Percentiles rank a stretch among this genome's conserved stretches.
phyloP scores from a whole-genome alignment of 2,888 invertebrate genomes.

The Standfussiana lucernea region DNA sequence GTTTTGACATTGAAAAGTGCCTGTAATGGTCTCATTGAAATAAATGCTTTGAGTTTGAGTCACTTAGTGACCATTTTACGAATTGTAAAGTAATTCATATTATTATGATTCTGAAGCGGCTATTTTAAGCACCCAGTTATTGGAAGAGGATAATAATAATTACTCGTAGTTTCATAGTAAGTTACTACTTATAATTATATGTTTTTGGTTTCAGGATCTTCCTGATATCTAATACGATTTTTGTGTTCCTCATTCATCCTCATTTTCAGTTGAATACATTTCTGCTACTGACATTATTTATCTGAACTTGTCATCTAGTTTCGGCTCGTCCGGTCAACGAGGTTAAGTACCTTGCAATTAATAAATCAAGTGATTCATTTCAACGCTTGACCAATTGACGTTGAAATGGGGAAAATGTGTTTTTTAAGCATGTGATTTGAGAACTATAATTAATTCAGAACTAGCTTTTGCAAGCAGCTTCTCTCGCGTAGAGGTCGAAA shows the following conservation, averaged over 20 bases:
- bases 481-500: not conserved
- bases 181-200: too few species aligned
- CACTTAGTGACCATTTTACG: too few species aligned
- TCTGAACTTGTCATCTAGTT: not conserved
- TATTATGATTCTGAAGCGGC: too few species aligned
- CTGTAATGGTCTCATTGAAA: too few species aligned
- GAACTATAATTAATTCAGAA: not conserved
- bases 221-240: not conserved
- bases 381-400: not conserved
- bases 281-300: not conserved
- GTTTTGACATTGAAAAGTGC: too few species aligned
- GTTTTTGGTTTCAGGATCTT: too few species aligned
- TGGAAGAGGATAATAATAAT: too few species aligned
- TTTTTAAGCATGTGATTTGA: not conserved
- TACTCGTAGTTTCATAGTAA: too few species aligned
- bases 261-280: not conserved
- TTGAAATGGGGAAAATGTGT: not conserved
- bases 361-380: slow-evolving; percentile 23
- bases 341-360: slow-evolving; percentile 18
- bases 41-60: too few species aligned
- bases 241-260: not conserved
- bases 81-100: too few species aligned
- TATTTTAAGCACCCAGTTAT: too few species aligned
- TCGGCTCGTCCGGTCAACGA: not conserved
- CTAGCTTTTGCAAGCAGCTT: not conserved